Percentiles rank a stretch among this genome's conserved stretches.
These are phyloP conservation scores for Actinemys pallida DNA, from an alignment of 2,113 vertebrate species.

Conservation along the genomic window DNA sequence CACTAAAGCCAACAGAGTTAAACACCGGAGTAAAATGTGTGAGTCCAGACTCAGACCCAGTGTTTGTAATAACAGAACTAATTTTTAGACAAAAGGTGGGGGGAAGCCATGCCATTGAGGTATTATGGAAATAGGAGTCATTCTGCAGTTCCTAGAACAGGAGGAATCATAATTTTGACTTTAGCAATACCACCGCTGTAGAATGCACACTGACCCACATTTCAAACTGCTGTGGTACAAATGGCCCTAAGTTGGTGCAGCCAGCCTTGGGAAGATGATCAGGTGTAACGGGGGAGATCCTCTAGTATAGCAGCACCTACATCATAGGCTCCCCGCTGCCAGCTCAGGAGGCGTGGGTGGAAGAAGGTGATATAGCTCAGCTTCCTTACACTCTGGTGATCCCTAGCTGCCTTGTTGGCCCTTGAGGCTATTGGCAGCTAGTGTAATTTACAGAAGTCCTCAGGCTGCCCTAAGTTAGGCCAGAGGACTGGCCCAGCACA, in stretches of 20 bases:
- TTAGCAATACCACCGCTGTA: not conserved
- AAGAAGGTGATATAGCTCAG: not conserved
- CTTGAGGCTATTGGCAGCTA: not conserved
- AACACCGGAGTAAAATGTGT: not conserved
- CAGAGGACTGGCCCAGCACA: not conserved
- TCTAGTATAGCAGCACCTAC: not conserved
- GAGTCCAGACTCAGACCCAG: not conserved
- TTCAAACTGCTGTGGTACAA: not conserved
- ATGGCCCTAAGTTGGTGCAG: not conserved
- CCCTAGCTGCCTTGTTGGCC: not conserved
- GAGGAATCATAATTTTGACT: not conserved
- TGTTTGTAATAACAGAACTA: not conserved
- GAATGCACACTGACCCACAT: not conserved
- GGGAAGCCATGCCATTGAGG: not conserved
- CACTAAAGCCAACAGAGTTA: not conserved
- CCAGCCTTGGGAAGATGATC: not conserved
- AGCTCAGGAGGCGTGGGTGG: fast-evolving
- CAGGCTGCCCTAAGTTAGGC: not conserved
- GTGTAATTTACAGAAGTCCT: not conserved
- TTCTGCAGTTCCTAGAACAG: not conserved
- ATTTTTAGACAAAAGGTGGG: not conserved
- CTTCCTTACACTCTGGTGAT: not conserved
- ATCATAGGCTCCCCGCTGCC: not conserved
- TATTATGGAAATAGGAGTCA: not conserved
- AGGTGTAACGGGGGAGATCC: not conserved